Percentiles rank a stretch among this genome's conserved stretches.
Conservation (phyloP, 2,888 invertebrate genomes). For the Pollenia angustigena region DNA sequence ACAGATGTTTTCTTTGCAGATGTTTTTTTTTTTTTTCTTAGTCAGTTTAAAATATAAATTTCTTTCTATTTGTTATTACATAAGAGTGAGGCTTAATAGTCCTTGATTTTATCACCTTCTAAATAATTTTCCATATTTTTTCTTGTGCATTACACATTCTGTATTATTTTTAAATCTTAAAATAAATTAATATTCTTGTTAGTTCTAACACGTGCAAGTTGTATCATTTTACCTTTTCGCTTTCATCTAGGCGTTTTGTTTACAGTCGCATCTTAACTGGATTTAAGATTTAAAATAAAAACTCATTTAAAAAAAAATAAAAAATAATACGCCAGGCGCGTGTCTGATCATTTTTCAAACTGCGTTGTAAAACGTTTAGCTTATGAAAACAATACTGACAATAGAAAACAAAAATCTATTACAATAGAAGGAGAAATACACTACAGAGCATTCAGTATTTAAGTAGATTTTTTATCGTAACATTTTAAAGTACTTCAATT, state of each 20-base stretch:
- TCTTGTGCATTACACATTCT: not conserved
- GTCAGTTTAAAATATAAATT: slow-evolving; percentile 37
- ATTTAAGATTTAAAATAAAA: slow-evolving; percentile 5
- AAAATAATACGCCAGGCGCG: too few relatives aligned
- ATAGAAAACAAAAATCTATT: not conserved
- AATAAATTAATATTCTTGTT: slow-evolving; percentile 29
- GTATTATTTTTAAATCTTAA: slow-evolving; percentile 19
- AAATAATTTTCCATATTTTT: slow-evolving; percentile 20
- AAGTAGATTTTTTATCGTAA: slow-evolving; percentile 22
- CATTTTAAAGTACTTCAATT: slow-evolving; percentile 3
- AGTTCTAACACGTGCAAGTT: not conserved
- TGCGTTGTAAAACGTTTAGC: not conserved
- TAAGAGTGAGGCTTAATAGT: not conserved
- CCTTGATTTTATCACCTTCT: not conserved
- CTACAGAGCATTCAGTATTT: not conserved
- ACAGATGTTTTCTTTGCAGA: not conserved
- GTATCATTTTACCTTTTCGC: not conserved
- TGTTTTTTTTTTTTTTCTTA: not conserved
- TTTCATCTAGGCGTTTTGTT: not conserved
- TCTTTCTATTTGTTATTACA: slow-evolving; percentile 46
- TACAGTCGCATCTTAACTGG: slow-evolving; percentile 19
- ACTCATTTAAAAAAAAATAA: not conserved
- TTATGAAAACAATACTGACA: not conserved
- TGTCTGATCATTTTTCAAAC: too few relatives aligned
- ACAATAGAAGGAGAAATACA: not conserved